phyloP scores from a whole-genome alignment of 2,113 vertebrate genomes.

The Oenanthe melanoleuca region DNA sequence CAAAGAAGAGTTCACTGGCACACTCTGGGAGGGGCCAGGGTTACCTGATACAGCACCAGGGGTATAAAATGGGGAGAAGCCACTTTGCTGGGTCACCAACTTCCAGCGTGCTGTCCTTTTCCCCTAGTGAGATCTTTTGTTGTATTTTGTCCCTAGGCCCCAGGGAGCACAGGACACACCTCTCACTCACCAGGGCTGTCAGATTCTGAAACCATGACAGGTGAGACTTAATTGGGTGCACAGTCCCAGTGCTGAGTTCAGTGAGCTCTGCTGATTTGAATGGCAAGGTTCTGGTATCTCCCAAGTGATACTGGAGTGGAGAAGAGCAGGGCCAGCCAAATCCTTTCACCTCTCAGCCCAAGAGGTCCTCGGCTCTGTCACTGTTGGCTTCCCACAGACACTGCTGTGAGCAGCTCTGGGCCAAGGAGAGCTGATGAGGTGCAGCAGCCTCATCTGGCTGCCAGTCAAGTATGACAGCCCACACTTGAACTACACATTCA shows the following conservation, averaged over 20 bases:
- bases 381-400: neutral
- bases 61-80: no score
- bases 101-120: no score
- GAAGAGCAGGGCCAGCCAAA: neutral
- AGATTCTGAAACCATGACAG: neutral
- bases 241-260: neutral
- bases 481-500: neutral
- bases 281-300: neutral
- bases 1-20: no score
- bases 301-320: neutral
- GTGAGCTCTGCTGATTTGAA: neutral
- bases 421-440: neutral
- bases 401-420: neutral
- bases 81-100: no score
- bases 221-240: neutral
- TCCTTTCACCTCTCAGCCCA: neutral
- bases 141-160: no score
- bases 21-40: no score
- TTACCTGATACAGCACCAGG: no score
- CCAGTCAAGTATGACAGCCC: neutral
- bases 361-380: neutral
- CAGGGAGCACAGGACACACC: neutral
- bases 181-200: neutral
- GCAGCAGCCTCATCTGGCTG: constrained; percentile 20
- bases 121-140: no score